Base-by-base conservation (phyloP, 2,797 vertebrate species). In the Monodelphis domestica region DNA sequence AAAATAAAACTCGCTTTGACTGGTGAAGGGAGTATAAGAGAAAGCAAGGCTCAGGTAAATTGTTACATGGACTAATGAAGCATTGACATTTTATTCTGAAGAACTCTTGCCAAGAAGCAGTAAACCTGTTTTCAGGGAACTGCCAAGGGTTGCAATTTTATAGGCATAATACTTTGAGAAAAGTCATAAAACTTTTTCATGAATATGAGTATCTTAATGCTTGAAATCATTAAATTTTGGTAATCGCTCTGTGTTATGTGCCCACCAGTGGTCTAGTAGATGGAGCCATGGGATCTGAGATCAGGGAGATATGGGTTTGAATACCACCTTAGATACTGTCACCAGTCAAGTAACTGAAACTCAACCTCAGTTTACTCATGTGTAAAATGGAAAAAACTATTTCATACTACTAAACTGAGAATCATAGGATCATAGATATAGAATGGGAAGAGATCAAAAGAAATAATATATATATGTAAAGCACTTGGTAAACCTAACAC, bases 311-410 rank as follows among this genome's bases (percentile, higher is more conserved):
- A 70, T 53, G 55, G 28, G 0, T 91, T 91, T 88, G 3, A 54
- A 21, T 53, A 63, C 6, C 53, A 38, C 0, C 2, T 88, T 52
- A 33, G 17, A 4, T 59, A 26, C 26, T 54, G 50, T 91, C 7
- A 56, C 92, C 57, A 33, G 24, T 52, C 45, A 95, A 45, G n/a
- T 88, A 53, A 28, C 53, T 89, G 91, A 53, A 33, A 5, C 12
- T 93, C 29, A 90, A 38, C n/a, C 30, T 93, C 59, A 50, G 5
- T 95, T 95, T 95, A 93, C 33, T n/a, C 5, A 9, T 88, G 63
- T 91, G 1, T 78, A 95, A 93, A 95, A 50, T 14, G 26, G 4
- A 4, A 54, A 57, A 45, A 93, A 33, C 90, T 93, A 91, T 3
- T 33, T 57, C 45, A 51, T 50, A 33, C 53, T 57, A 55, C 84